Base-by-base conservation (phyloP, 2,888 invertebrate species). In the Microctonus aethiopoides region DNA sequence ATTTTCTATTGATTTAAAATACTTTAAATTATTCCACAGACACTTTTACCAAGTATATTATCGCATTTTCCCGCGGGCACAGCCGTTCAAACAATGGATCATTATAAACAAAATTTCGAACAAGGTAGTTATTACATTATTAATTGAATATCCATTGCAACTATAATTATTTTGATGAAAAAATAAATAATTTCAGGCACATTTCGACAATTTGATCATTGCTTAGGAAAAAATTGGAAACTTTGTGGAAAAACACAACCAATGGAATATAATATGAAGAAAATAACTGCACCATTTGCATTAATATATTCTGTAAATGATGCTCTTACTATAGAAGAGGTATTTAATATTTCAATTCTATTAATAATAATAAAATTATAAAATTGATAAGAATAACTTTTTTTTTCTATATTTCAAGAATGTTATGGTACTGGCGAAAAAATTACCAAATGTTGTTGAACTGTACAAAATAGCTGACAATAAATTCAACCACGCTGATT, bases 301-400 rank as follows among this genome's bases (percentile, higher is more conserved):
- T 52, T 81, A 69, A 66, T 80, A 67, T 81, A 80, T 63, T 76
- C 75, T 24, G 41, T 67, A 5, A 77, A 75, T 22, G 81, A 81
- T 69, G 11, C 41, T 13, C 4, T 80, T 11, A 52, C 69, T 26
- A 16, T 54, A 7, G 41, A 71, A 54, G 56, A 70, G 74, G 75
- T 75, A 70, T 52, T 26, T 7, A 39, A 26, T 11, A n/a, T 16
- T 10, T 20, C 20, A 20, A 52, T 5, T 41, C 52, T 34, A 20
- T 6, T 24, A 11, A 41, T 60, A 1, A 11, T 9, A n/a, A 26
- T 22, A 16, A 41, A 22, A 39, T 29, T 26, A 10, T n/a, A 26
- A n/a, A n/a, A n/a, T n/a, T 11, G 11, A 36, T 2, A 16, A 13
- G 5, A 56, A 62, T 16, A 9, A 5, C 36, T 41, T 36, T 22